Conservation (phyloP, 2,888 invertebrate genomes). For the Myopa tessellatipennis region DNA sequence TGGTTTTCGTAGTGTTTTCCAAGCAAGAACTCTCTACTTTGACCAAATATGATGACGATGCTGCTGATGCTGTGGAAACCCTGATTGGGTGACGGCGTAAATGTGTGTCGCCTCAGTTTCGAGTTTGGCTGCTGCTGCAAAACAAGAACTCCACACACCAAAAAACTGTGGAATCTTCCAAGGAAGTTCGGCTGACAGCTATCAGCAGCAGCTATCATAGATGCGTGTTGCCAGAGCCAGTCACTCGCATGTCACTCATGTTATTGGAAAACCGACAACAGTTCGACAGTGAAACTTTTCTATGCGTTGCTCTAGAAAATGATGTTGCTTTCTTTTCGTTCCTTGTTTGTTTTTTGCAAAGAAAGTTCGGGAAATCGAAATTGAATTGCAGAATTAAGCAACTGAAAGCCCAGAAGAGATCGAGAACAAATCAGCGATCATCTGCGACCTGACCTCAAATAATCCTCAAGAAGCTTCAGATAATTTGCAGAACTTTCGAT, state of each 20-base stretch:
- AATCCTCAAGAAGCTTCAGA: no score
- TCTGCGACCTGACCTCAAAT: no score
- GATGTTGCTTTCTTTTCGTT: background rate
- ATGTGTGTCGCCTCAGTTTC: background rate
- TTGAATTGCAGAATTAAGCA: background rate
- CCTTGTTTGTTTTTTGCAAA: background rate
- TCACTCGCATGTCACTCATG: conserved; percentile 16
- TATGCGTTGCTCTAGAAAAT: conserved; percentile 15
- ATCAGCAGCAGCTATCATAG: background rate
- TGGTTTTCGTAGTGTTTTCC: background rate
- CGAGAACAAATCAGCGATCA: no score
- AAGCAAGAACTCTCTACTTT: conserved; percentile 6
- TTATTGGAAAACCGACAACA: conserved; percentile 3
- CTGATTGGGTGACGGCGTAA: background rate
- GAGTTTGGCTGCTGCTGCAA: background rate
- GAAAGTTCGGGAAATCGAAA: conserved; percentile 27
- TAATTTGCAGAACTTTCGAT: no score
- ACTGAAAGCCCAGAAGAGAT: no score
- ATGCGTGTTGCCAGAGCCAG: conserved; percentile 6
- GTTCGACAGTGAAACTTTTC: conserved; percentile 32
- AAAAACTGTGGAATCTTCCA: background rate
- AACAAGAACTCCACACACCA: conserved; percentile 16
- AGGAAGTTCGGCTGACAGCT: conserved; percentile 4
- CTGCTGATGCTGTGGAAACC: background rate
- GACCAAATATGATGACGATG: conserved; percentile 11